phyloP scores from a whole-genome alignment of 2,113 vertebrate species.

The Guaruba guarouba region DNA sequence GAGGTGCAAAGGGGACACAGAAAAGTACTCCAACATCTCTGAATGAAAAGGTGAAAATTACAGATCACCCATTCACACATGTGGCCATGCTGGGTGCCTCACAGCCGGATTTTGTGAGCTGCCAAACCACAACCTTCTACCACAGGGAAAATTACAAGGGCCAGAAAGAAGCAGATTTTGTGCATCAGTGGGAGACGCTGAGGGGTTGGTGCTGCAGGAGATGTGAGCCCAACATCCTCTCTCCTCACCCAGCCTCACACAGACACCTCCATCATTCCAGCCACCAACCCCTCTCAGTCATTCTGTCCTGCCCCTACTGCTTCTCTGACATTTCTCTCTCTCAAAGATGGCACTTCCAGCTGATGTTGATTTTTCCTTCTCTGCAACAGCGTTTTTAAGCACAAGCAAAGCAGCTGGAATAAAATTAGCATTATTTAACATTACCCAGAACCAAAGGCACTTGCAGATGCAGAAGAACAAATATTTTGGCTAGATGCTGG shows the following conservation, averaged over 20 bases:
- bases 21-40: background rate
- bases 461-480: slow-evolving; percentile 41
- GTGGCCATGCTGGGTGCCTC: fast-evolving
- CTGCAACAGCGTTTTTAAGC: slow-evolving; percentile 8
- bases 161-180: background rate
- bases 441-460: slow-evolving; percentile 28
- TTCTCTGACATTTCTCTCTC: slow-evolving; percentile 23
- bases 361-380: slow-evolving; percentile 29
- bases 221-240: background rate
- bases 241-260: background rate
- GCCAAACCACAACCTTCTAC: background rate
- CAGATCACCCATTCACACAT: background rate
- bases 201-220: background rate
- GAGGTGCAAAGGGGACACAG: background rate
- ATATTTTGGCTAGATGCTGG: background rate
- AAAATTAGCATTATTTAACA: slow-evolving; percentile 59
- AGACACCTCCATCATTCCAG: background rate
- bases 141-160: background rate
- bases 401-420: slow-evolving; percentile 34
- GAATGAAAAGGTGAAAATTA: background rate
- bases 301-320: background rate
- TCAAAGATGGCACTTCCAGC: slow-evolving; percentile 3
- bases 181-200: background rate
- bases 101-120: background rate
- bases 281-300: background rate